Evolutionary conservation across 2,888 invertebrate genomes (phyloP), one percentile per base, ranked within the genome.

Genomic region (Rotaria sp.): DNA sequence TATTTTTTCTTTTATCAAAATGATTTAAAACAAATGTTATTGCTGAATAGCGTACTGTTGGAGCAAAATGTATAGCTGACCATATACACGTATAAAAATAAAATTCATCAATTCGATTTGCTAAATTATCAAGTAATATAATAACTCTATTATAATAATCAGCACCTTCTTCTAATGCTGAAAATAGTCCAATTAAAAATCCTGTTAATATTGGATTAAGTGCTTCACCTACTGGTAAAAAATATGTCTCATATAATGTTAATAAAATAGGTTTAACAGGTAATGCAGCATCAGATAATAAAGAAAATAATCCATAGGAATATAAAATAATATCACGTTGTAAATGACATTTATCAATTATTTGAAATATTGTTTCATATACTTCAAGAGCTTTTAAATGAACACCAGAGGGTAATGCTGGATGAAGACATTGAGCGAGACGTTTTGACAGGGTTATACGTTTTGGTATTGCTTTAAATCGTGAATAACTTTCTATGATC

Each of bases 391-490:
- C 95, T 91, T 96, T 96, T 87, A 96, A 92, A 91, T 96, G 96
- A 48, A 96, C 96, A 57, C 96, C 96, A 86, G 95, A 94, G 41
- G 96, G 96, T 88, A 96, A 92, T 35, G 95, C 95, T 57, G 96
- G 96, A 92, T 96, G 96, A 93, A 96, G 94, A 90, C 96, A 96
- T 93, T 96, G 96, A 84, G 96, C 95, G 88, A 96, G 92, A 87
- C 96, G 93, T 92, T 96, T 96, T 85, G 95, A 95, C 88, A 96
- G 95, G 89, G 95, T 95, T 88, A 96, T 94, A 88, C 95, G 93
- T 88, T 95, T 93, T 15, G 96, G 96, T 89, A 96, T 95, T 48
- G 95, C 94, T 88, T 94, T 94, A 91, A 94, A 96, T 90, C 95
- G 95, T 89, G 94, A 93, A 91, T 96, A 94, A 89, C 93, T 94